Evolutionary conservation across 2,113 vertebrate genomes (phyloP), one percentile per base, ranked within the genome.

Genomic region (Columbina picui): DNA sequence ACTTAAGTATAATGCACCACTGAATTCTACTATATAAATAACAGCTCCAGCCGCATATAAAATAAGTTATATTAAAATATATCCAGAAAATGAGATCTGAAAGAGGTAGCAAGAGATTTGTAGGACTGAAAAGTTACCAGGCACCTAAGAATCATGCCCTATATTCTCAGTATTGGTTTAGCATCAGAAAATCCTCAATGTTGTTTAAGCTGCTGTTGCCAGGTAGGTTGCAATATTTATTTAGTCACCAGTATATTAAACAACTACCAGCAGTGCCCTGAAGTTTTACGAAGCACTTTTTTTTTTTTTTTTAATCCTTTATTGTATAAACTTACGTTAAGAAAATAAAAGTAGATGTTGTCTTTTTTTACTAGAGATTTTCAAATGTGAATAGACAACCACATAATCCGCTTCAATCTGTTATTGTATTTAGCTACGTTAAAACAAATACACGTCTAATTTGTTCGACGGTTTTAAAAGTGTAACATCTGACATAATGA

Each of bases 381-480:
- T 82, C 76, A 45, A 92, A 73, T 1, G 1, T 89, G 69, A 92
- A 82, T 76, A 60, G 90, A 90, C 76, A 95, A 84, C 61, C 88
- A 84, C 83, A 68, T 85, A 96, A 87, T 92, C 86, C 7, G 0
- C 47, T 94, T 76, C 74, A 94, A 93, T 74, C 78, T 61, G 41
- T 21, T 57, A 64, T 29, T 87, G 50, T 64, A 63, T 55, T 82
- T 55, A 61, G 91, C 55, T 19, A 1, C 53, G 57, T 88, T 91
- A 93, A 92, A 95, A 86, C 45, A 94, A 97, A 94, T 38, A 94
- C 53, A 84, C 4, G 49, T 27, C 80, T 84, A 60, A 82, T 93
- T 84, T 45, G 43, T 81, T 34, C 64, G 69, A 84, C 64, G 64
- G 56, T 76, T 94, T 90, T 6, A n/a, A 52, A 91, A 96, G 77